Percentiles rank a stretch among this genome's conserved stretches.
phyloP scores from a whole-genome alignment of 2,888 invertebrate species.

The Dasysyrphus albostriatus region DNA sequence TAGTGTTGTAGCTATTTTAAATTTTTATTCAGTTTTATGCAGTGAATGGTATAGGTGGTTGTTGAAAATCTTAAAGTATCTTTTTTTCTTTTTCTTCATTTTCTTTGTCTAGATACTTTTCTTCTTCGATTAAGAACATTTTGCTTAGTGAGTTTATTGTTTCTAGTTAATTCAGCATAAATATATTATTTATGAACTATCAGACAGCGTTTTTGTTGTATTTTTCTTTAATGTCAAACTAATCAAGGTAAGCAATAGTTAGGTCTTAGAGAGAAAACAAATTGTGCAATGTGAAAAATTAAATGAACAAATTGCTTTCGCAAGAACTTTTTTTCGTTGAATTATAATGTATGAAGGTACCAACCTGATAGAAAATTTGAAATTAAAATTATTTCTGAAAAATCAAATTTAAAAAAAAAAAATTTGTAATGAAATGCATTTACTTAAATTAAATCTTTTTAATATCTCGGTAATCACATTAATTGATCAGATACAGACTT shows the following conservation, averaged over 20 bases:
- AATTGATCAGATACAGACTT: no score
- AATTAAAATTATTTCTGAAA: no score
- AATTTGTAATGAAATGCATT: no score
- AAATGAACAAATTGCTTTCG: background rate
- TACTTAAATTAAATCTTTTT: no score
- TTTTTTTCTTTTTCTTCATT: background rate
- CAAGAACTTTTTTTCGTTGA: background rate
- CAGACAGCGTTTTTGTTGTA: background rate
- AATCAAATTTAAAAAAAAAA: no score
- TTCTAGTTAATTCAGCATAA: constrained; percentile 9
- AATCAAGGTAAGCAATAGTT: constrained; percentile 1
- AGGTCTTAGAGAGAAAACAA: background rate
- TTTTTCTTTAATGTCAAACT: background rate
- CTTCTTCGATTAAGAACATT: background rate
- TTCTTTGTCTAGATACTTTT: background rate
- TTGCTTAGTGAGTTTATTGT: background rate
- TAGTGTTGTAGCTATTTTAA: background rate
- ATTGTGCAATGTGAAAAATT: background rate
- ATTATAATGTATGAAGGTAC: background rate
- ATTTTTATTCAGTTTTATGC: background rate
- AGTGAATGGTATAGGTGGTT: background rate
- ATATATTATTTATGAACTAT: constrained; percentile 3
- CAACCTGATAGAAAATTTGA: no score
- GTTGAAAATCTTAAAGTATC: constrained; percentile 15
- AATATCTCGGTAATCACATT: no score